Evolutionary conservation across 1,140 invertebrate genomes (phyloP).

Genomic region (Penaeus vannamei): DNA sequence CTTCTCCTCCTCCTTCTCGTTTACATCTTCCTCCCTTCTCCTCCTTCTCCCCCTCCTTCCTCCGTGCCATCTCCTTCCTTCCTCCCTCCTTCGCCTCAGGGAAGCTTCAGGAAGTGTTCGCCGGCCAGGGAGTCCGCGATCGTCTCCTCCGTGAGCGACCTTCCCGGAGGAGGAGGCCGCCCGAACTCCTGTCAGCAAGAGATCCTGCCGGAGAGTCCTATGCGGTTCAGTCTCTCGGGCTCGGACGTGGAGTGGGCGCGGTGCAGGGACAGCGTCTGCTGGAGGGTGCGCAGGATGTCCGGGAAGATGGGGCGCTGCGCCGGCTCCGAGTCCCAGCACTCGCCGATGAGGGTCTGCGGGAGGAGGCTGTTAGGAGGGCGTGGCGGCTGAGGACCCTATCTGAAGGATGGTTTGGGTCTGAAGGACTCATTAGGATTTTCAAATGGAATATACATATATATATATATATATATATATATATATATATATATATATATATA

Average conservation of each 20-base stretch:
- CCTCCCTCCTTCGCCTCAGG: neutral
- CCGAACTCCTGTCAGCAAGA: constrained; percentile 60
- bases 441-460: too few species aligned
- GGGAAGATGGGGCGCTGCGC: constrained; percentile 65
- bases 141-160: constrained; percentile 58
- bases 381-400: too few species aligned
- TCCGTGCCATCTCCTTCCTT: neutral
- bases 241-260: constrained; percentile 67
- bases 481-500: too few species aligned
- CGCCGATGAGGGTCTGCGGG: constrained; percentile 60
- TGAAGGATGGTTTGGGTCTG: too few species aligned
- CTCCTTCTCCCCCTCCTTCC: neutral
- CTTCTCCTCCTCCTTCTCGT: too few species aligned
- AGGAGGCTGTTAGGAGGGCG: neutral
- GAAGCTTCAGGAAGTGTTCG: constrained; percentile 45
- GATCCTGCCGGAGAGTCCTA: constrained; percentile 58
- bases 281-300: constrained; percentile 54
- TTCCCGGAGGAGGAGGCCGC: constrained; percentile 42
- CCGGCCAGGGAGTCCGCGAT: constrained; percentile 40
- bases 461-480: too few species aligned
- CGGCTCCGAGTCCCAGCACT: constrained; percentile 62
- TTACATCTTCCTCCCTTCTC: too few species aligned
- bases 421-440: too few species aligned
- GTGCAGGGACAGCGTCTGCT: constrained; percentile 66
- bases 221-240: constrained; percentile 66